These are phyloP conservation scores for Lepas anatifera DNA, from an alignment of 2,888 invertebrate genomes.

Conservation along the genomic window DNA sequence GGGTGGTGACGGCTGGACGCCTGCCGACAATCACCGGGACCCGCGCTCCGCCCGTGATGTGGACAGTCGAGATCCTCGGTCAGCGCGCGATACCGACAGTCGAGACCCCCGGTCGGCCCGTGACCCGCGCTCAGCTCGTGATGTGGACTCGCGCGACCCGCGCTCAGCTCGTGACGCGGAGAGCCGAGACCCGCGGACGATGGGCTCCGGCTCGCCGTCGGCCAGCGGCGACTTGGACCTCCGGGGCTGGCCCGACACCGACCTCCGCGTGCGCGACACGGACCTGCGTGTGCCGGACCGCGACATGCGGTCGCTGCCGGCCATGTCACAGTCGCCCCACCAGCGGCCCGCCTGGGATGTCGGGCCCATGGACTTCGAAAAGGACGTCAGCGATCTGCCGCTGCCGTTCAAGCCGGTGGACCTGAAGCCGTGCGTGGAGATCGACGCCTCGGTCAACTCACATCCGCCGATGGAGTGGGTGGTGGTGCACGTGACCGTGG, in stretches of 20 bases:
- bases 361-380: slow-evolving; percentile 16
- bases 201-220: not conserved
- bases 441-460: slow-evolving; percentile 65
- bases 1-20: no score
- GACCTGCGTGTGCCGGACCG: slow-evolving; percentile 14
- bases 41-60: not conserved
- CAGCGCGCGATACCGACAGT: not conserved
- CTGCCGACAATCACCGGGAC: no score
- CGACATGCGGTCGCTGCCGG: slow-evolving; percentile 1
- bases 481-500: slow-evolving; percentile 35
- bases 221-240: not conserved
- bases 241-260: not conserved
- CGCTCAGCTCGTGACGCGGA: not conserved
- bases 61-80: not conserved
- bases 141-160: not conserved
- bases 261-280: slow-evolving; percentile 16
- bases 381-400: slow-evolving; percentile 15
- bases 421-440: slow-evolving; percentile 45
- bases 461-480: slow-evolving; percentile 62
- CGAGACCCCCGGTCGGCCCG: not conserved
- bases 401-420: slow-evolving; percentile 56
- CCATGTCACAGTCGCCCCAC: no score
- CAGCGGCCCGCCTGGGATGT: not conserved
- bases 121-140: not conserved
- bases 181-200: not conserved